Percentiles rank a stretch among this genome's conserved stretches.
Conservation (phyloP, 1,140 invertebrate genomes). For the Scaptodrosophila lebanonensis region DNA sequence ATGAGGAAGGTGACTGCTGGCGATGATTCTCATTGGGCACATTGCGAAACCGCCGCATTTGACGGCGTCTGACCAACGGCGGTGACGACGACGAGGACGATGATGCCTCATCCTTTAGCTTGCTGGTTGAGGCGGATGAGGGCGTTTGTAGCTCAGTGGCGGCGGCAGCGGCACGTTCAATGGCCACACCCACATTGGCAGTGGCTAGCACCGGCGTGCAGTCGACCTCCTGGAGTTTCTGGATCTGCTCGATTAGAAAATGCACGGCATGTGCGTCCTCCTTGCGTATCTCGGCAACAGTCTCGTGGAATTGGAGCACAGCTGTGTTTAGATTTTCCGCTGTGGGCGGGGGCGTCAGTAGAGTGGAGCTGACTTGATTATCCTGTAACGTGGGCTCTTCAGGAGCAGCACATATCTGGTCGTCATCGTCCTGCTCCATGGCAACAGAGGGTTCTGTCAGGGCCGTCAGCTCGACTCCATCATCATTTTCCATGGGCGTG, state of each 20-base stretch:
- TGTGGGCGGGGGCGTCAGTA: slow-evolving; percentile 37
- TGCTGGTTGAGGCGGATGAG: too few species aligned
- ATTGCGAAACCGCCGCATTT: slow-evolving; percentile 61
- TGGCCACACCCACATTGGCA: not conserved
- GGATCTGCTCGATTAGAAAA: slow-evolving; percentile 34
- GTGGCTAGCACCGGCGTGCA: slow-evolving; percentile 3
- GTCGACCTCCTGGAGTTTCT: slow-evolving; percentile 34
- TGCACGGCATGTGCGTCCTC: slow-evolving; percentile 35
- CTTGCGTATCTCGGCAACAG: slow-evolving; percentile 34
- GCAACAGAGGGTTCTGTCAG: not conserved
- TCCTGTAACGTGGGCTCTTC: slow-evolving; percentile 37
- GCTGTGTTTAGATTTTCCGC: not conserved
- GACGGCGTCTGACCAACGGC: slow-evolving; percentile 7
- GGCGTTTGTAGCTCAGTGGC: too few species aligned
- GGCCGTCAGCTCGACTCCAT: not conserved
- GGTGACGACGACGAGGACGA: not conserved
- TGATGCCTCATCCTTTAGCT: too few species aligned
- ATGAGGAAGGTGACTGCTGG: too few species aligned
- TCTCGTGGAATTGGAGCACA: slow-evolving; percentile 3
- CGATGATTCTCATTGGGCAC: slow-evolving; percentile 70
- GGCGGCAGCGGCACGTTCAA: not conserved
- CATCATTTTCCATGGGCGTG: not conserved
- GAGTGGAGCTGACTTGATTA: slow-evolving; percentile 54
- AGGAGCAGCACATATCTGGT: too few species aligned
- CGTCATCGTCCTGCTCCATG: not conserved